A percentile compares a stretch with the other conserved stretches of the same genome.
These are phyloP conservation scores for Cylloceria caligata DNA, from an alignment of 2,888 invertebrate species.

Conservation along the genomic window DNA sequence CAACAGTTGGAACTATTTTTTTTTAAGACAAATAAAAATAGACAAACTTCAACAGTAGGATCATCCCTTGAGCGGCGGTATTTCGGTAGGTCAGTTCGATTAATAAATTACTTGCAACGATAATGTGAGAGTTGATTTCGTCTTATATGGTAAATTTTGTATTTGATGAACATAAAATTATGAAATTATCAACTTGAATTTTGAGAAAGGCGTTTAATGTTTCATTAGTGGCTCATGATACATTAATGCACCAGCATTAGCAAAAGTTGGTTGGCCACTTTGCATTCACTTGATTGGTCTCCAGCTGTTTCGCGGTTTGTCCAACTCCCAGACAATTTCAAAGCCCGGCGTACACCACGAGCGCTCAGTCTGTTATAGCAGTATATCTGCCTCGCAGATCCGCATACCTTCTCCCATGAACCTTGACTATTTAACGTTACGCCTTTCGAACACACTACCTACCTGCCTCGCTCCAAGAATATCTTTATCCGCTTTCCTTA, in stretches of 20 bases:
- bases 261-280: slow-evolving; percentile 34
- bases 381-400: slow-evolving; percentile 75
- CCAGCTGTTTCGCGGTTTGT: slow-evolving; percentile 34
- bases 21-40: too few species aligned
- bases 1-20: too few species aligned
- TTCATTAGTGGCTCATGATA: slow-evolving; percentile 27
- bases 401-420: slow-evolving; percentile 79
- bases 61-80: too few species aligned
- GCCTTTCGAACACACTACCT: slow-evolving; percentile 60
- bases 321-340: slow-evolving; percentile 9
- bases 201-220: not conserved
- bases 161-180: not conserved
- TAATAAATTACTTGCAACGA: too few species aligned
- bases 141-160: not conserved
- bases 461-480: slow-evolving; percentile 46
- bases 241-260: slow-evolving; percentile 34
- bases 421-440: slow-evolving; percentile 75
- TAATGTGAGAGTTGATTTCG: too few species aligned
- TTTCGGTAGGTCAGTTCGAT: too few species aligned
- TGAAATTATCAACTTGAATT: not conserved
- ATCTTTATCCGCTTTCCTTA: slow-evolving; percentile 49
- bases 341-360: slow-evolving; percentile 16
- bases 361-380: slow-evolving; percentile 52
- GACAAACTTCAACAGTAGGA: too few species aligned
- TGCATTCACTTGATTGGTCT: slow-evolving; percentile 28